Evolutionary conservation across 2,888 invertebrate genomes (phyloP).

Genomic region (Drosophila pegasa): DNA sequence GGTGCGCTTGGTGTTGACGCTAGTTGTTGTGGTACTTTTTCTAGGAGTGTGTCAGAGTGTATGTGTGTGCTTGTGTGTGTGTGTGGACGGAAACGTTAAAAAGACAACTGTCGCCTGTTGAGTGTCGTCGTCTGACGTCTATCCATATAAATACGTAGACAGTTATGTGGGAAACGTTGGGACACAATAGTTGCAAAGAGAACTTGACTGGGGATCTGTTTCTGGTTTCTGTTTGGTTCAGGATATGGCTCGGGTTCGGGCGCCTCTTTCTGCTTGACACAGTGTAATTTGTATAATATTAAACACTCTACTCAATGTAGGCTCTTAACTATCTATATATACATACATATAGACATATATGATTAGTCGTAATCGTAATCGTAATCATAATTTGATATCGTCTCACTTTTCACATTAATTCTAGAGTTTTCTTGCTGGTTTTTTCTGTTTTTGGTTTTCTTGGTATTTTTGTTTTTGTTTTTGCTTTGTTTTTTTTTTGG

Average conservation of each 20-base stretch:
- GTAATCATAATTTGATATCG: slow-evolving; percentile 8
- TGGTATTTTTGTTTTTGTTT: slow-evolving; percentile 21
- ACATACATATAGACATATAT: background rate
- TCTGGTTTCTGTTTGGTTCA: slow-evolving; percentile 9
- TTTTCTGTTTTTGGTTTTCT: slow-evolving; percentile 26
- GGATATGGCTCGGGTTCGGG: slow-evolving; percentile 18
- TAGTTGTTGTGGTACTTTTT: slow-evolving; percentile 35
- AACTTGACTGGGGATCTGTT: slow-evolving; percentile 10
- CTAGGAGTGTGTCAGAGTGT: slow-evolving; percentile 34
- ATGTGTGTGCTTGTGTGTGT: slow-evolving; percentile 1
- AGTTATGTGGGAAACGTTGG: slow-evolving; percentile 6
- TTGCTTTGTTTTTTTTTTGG: slow-evolving; percentile 21
- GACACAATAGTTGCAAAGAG: background rate
- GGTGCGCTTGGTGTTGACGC: slow-evolving; percentile 41
- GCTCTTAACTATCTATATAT: slow-evolving; percentile 8
- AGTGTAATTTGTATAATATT: slow-evolving; percentile 1
- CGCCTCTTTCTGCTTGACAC: slow-evolving; percentile 14
- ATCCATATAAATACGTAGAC: slow-evolving; percentile 12
- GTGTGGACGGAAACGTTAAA: slow-evolving; percentile 14
- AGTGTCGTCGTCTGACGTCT: slow-evolving; percentile 4
- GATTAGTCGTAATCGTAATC: slow-evolving; percentile 6
- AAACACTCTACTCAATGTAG: background rate
- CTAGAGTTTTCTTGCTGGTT: slow-evolving; percentile 30
- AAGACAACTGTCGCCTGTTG: slow-evolving; percentile 12
- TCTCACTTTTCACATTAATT: slow-evolving; percentile 23